Base-by-base conservation (phyloP, 2,888 invertebrate genomes). In the Protodeltote pygarga region DNA sequence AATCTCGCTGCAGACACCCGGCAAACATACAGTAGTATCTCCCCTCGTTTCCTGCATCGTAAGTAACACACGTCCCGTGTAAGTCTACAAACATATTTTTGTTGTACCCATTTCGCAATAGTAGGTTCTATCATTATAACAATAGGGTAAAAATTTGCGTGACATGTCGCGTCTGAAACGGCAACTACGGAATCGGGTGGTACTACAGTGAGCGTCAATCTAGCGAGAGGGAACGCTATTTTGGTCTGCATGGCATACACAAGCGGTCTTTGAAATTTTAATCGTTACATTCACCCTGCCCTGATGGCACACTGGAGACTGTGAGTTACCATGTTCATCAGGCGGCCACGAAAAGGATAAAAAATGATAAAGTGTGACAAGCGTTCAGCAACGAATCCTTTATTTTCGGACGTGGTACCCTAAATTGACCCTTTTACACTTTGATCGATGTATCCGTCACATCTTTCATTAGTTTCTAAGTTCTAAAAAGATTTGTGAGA, bases 231-330 rank as follows among this genome's bases (percentile, higher is more conserved):
- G 83, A 81, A 78, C 81, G 82, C 87, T 89, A 89, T 89, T 88
- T 87, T 79, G 83, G 89, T 85, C 83, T 81, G 80, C 77, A 79
- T 75, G 75, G 82, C 81, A 83, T 81, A 83, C 81, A 83, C 81
- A 83, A 81, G 82, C 84, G 82, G 79, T 87, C 84, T 89, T 90
- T 90, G 87, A 90, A 91, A 90, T 89, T 91, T 91, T 91, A 89
- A 91, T 90, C 81, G 91, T 86, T 85, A 85, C 91, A 86, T 90
- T 90, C 90, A 90, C 91, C 87, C 88, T 81, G 81, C 71, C 77
- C 81, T 77, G 77, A 83, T 87, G 84, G 85, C 82, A 83, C 84
- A 83, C 81, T 80, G 65, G 82, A 79, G 83, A 74, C 78, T 70
- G 69, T 58, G 73, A 76, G 78, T 75, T 79, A 67, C 78, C 77